Evolutionary conservation across 2,888 invertebrate genomes (phyloP), one percentile per base, ranked within the genome.

Genomic region (Cheilosia impressa): DNA sequence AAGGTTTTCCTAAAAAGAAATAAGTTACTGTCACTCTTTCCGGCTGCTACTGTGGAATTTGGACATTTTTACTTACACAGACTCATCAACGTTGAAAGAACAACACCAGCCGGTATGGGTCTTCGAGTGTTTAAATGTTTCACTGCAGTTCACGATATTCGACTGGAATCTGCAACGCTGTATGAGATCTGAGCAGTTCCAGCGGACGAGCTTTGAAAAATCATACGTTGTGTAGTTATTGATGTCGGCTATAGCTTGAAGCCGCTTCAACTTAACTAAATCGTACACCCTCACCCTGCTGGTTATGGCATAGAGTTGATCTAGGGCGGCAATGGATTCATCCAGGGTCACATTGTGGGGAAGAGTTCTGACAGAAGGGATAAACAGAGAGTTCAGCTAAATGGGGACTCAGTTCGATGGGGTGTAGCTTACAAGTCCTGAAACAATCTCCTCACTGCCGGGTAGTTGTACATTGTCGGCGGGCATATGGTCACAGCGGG

Each of bases 51-150:
- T 22, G 22, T 22, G 22, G 2, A 34, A 19, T 2, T 15, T 22
- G 19, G 22, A 13, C 2, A 1, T 4, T 4, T 1, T 19, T 10
- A 15, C 43, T 55, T 53, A 55, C 91, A 69, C 58, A 90, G 77
- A 66, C 52, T 91, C 90, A 3, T 89, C 88, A 2, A 90, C 89
- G 88, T 95, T 95, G 87, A 95, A 95, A 0, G 93, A 91, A 85
- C 95, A 95, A 87, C 95, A 95, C 72, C 93, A 92, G 0, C 95
- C 95, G 27, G 92, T 92, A 43, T 90, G 90, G 0, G 94, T 94
- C 6, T 93, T 91, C 0, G 94, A 91, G 0, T 1, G 91, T 43
- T 91, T 90, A 89, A 95, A 94, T 0, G 94, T 89, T 1, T 91
- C 89, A 0, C 87, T 88, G 82, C 95, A 95, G 43, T 93, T 90